Evolutionary conservation across 2,888 invertebrate species (phyloP).

Genomic region (Alloplasta piceator): DNA sequence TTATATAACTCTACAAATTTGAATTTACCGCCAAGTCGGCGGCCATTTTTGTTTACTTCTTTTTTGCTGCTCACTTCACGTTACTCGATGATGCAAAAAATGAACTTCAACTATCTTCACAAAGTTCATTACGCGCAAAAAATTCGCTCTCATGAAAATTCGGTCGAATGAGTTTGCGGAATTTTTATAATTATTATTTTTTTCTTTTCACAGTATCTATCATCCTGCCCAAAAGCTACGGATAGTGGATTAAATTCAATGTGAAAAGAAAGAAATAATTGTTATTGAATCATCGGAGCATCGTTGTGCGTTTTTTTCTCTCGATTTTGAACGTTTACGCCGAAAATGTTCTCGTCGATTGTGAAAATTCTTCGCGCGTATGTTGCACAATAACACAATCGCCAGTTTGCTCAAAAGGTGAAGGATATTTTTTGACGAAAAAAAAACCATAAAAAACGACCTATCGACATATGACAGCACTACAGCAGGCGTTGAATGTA

Average conservation of each 20-base stretch:
- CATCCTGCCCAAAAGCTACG: neutral
- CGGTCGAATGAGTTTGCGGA: slow-evolving; percentile 29
- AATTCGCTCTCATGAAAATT: slow-evolving; percentile 33
- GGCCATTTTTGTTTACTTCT: no score
- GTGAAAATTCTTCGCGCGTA: neutral
- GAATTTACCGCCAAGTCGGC: no score
- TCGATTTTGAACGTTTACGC: neutral
- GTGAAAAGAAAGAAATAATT: neutral
- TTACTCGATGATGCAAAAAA: no score
- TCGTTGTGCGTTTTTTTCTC: neutral
- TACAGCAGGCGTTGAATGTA: slow-evolving; percentile 49
- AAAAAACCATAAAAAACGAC: slow-evolving; percentile 26
- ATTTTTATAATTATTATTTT: slow-evolving; percentile 32
- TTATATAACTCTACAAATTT: no score
- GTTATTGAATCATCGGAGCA: neutral
- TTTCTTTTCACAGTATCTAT: slow-evolving; percentile 13
- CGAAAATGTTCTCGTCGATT: neutral
- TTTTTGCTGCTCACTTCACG: no score
- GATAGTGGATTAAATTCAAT: neutral
- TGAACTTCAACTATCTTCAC: no score
- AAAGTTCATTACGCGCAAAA: no score
- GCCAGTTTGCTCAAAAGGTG: slow-evolving; percentile 31
- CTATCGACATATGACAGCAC: slow-evolving; percentile 51
- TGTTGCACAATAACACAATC: neutral
- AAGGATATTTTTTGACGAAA: neutral